phyloP scores from a whole-genome alignment of 2,113 vertebrate genomes.

The Pollachius pollachius region DNA sequence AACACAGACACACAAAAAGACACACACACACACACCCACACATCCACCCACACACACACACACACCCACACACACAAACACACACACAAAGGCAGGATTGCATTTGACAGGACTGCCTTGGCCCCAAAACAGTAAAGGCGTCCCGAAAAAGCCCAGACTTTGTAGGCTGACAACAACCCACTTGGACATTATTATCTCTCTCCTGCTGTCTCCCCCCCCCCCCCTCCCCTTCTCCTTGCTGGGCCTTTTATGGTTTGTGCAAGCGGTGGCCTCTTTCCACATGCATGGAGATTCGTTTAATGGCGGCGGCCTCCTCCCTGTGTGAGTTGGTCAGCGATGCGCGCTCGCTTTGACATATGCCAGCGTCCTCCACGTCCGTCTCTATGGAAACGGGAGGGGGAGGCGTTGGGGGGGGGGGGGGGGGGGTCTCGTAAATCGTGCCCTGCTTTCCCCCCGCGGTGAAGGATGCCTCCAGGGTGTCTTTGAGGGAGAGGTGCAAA shows the following conservation, averaged over 20 bases:
- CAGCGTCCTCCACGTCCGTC: slow-evolving; percentile 22
- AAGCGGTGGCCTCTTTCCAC: slow-evolving; percentile 58
- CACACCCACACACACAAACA: no score
- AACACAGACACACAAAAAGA: no score
- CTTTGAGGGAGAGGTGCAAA: background rate
- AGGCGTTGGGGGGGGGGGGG: no score
- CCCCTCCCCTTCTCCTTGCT: background rate
- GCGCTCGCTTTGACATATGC: no score
- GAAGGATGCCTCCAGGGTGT: slow-evolving; percentile 47
- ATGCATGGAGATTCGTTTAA: slow-evolving; percentile 53
- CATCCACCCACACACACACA: no score
- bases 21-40: no score
- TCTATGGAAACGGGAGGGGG: slow-evolving; percentile 53
- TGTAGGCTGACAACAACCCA: slow-evolving; percentile 56
- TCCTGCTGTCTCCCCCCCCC: slow-evolving; percentile 48
- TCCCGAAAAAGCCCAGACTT: slow-evolving; percentile 39
- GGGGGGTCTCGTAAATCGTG: background rate
- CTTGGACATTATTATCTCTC: slow-evolving; percentile 63
- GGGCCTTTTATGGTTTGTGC: background rate
- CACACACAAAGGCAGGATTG: slow-evolving; percentile 18
- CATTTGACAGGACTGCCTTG: slow-evolving; percentile 47
- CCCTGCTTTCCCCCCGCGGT: slow-evolving; percentile 10
- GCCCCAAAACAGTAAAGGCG: slow-evolving; percentile 35
- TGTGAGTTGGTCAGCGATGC: slow-evolving; percentile 12
- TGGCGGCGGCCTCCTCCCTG: slow-evolving; percentile 32